phyloP scores from a whole-genome alignment of 2,888 invertebrate genomes.

The Tachina grossa region DNA sequence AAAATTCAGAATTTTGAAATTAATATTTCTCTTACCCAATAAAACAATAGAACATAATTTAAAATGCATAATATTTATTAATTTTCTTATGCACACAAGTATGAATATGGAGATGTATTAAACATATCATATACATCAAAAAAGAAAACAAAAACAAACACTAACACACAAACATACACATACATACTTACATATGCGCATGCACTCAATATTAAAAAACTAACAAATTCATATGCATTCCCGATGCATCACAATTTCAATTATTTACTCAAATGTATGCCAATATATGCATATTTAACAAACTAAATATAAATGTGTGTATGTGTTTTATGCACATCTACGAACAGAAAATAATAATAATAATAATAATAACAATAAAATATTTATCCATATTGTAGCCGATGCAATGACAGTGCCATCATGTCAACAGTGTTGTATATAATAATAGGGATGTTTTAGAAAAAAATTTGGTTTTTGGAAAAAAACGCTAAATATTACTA shows the following conservation, averaged over 20 bases:
- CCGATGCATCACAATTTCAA: conserved; percentile 29
- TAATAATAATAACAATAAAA: conserved; percentile 21
- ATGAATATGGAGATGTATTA: conserved; percentile 12
- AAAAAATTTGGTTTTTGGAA: no score
- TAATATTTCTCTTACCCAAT: not conserved
- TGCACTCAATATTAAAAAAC: not conserved
- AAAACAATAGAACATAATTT: conserved; percentile 23
- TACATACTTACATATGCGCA: not conserved
- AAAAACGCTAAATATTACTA: no score
- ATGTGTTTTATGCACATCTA: conserved; percentile 22
- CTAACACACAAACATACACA: not conserved
- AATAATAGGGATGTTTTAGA: not conserved
- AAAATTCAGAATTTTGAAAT: not conserved
- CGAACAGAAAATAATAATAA: conserved; percentile 14
- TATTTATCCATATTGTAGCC: not conserved
- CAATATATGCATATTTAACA: conserved; percentile 13
- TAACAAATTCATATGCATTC: conserved; percentile 7
- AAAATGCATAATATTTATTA: conserved; percentile 40
- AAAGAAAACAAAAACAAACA: not conserved
- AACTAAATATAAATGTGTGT: conserved; percentile 16
- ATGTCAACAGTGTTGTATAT: not conserved
- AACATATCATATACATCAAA: not conserved
- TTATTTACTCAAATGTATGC: conserved; percentile 37
- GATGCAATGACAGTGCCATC: not conserved
- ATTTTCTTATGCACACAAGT: conserved; percentile 40